Conservation (phyloP, 1,140 invertebrate species). For the Zaprionus nigranus region DNA sequence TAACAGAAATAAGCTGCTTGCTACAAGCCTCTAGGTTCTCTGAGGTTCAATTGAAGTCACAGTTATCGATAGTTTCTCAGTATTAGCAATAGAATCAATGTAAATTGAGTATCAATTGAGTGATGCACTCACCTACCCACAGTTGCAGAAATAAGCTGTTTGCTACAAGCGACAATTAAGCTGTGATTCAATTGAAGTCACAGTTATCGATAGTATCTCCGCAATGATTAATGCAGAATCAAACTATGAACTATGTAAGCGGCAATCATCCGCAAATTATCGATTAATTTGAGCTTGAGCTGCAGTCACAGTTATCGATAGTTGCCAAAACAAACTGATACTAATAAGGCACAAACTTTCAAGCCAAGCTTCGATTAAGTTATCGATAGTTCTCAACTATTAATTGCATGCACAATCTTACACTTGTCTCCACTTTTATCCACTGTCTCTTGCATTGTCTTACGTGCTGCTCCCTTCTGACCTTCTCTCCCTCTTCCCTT, state of each 20-base stretch:
- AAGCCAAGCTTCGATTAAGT: no score
- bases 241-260: no score
- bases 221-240: no score
- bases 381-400: no score
- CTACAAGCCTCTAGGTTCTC: background rate
- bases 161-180: background rate
- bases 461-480: background rate
- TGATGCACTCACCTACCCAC: no score
- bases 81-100: no score
- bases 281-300: background rate
- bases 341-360: no score
- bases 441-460: background rate
- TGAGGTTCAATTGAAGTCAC: background rate
- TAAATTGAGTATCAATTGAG: no score
- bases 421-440: background rate
- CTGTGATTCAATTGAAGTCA: background rate
- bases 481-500: no score
- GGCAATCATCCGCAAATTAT: background rate
- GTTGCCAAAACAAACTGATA: background rate
- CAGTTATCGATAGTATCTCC: no score
- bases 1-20: background rate
- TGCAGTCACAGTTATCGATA: background rate
- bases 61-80: background rate
- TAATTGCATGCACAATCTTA: no score
- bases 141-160: background rate